Evolutionary conservation across 2,113 vertebrate species (phyloP).

Genomic region (Grammomys surdaster): DNA sequence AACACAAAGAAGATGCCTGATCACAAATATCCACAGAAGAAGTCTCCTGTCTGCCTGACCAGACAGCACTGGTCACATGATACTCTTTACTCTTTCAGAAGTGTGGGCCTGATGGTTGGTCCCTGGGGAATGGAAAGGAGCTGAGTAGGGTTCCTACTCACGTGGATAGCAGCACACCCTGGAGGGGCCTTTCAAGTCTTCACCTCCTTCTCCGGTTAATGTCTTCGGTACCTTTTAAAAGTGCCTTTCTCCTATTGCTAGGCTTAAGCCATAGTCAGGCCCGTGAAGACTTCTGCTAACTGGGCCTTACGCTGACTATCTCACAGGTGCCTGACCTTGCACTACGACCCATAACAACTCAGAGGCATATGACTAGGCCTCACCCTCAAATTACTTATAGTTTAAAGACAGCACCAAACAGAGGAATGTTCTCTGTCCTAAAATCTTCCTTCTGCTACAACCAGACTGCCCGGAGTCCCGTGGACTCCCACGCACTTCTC

Average conservation of each 20-base stretch:
- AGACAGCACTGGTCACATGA: neutral
- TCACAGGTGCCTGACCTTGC: neutral
- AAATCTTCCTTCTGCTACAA: conserved; percentile 32
- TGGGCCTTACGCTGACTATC: neutral
- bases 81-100: conserved; percentile 19
- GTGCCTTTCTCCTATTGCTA: neutral
- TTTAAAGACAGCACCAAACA: conserved; percentile 52
- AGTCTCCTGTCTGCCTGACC: neutral
- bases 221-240: neutral
- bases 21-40: rapidly evolving
- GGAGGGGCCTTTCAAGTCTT: neutral
- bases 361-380: neutral
- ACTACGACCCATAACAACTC: neutral
- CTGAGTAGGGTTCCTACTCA: neutral
- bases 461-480: conserved; percentile 50
- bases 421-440: conserved; percentile 43
- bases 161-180: neutral
- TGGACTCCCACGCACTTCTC: conserved; percentile 61
- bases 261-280: neutral
- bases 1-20: neutral
- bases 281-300: neutral
- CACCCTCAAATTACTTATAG: neutral
- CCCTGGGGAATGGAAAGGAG: neutral
- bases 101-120: neutral
- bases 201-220: neutral